These are phyloP conservation scores for Drosophila jambulina DNA, from an alignment of 1,140 invertebrate species.

Conservation along the genomic window DNA sequence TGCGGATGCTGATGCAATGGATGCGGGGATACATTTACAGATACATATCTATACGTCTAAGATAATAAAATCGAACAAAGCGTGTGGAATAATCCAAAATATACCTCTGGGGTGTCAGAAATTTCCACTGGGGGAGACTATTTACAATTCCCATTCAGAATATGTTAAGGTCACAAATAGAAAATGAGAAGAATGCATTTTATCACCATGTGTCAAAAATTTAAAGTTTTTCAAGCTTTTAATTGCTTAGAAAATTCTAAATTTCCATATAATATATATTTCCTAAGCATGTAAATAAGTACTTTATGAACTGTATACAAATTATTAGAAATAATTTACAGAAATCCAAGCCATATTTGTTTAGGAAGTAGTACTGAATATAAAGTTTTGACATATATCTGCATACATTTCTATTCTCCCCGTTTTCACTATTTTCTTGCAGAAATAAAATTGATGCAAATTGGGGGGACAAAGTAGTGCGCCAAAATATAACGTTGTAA, in stretches of 20 bases:
- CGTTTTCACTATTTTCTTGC: neutral
- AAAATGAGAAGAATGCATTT: neutral
- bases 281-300: too few species aligned
- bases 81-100: neutral
- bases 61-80: conserved; percentile 5
- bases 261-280: too few species aligned
- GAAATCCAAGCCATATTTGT: neutral
- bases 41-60: neutral
- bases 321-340: too few species aligned
- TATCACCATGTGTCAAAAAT: neutral
- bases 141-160: conserved; percentile 1
- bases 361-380: too few species aligned
- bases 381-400: neutral
- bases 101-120: neutral
- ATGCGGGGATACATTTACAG: conserved; percentile 1
- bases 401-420: neutral
- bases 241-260: too few species aligned
- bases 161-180: neutral
- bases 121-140: neutral
- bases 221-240: neutral
- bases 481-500: conserved; percentile 29
- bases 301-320: too few species aligned
- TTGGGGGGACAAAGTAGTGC: conserved; percentile 4
- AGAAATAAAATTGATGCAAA: conserved; percentile 4
- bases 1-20: conserved; percentile 13